A percentile compares a stretch with the other conserved stretches of the same genome.
phyloP scores from a whole-genome alignment of 2,888 invertebrate genomes.

The Acleris holmiana region DNA sequence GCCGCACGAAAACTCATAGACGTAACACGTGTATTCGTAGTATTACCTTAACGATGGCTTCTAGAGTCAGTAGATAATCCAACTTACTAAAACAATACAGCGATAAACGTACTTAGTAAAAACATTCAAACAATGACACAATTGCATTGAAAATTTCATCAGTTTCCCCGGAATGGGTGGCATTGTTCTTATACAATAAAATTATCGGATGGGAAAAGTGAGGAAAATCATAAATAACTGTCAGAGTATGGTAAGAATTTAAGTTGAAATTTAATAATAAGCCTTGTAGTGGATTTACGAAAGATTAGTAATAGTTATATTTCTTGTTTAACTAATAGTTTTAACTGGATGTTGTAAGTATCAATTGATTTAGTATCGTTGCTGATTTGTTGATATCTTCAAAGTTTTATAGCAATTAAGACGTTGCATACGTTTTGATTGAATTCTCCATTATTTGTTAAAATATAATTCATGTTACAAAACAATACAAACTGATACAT shows the following conservation, averaged over 20 bases:
- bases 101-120: slow-evolving; percentile 14
- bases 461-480: no score
- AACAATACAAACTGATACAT: no score
- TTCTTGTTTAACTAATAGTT: background rate
- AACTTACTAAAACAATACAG: slow-evolving; percentile 17
- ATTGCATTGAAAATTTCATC: slow-evolving; percentile 31
- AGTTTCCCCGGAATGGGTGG: slow-evolving; percentile 17
- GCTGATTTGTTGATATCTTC: slow-evolving; percentile 10
- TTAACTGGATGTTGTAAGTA: slow-evolving; percentile 20
- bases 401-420: slow-evolving; percentile 5
- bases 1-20: background rate
- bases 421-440: no score
- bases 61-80: background rate
- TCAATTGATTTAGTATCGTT: slow-evolving; percentile 23
- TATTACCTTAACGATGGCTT: no score
- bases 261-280: background rate
- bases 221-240: background rate
- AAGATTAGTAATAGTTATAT: background rate
- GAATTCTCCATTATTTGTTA: no score
- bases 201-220: slow-evolving; percentile 28
- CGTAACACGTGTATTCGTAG: background rate
- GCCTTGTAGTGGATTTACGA: background rate
- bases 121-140: slow-evolving; percentile 27
- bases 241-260: background rate
- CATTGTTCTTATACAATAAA: slow-evolving; percentile 32